Percentiles rank a stretch among this genome's conserved stretches.
phyloP scores from a whole-genome alignment of 2,888 invertebrate genomes.

The Tetanocera ferruginea region DNA sequence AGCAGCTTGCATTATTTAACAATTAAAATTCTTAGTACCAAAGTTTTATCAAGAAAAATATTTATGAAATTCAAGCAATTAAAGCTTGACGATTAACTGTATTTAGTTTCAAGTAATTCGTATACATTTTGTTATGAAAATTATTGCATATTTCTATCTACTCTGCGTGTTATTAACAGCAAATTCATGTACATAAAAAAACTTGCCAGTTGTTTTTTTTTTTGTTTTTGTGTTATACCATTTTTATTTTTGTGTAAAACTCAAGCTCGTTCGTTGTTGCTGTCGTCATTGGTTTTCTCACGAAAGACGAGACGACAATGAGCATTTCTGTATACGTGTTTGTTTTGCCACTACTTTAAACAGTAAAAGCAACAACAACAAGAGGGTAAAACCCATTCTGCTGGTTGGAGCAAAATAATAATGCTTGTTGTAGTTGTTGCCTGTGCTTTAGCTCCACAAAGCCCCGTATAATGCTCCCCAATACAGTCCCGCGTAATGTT shows the following conservation, averaged over 20 bases:
- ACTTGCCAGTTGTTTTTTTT: neutral
- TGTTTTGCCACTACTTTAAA: constrained; percentile 8
- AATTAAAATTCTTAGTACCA: no score
- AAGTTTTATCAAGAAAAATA: no score
- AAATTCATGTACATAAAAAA: neutral
- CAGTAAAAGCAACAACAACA: neutral
- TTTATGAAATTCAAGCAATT: no score
- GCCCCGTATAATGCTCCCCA: no score
- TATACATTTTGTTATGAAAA: no score
- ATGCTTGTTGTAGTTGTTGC: neutral
- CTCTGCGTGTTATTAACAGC: no score
- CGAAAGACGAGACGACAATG: constrained; percentile 21
- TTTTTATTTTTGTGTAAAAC: neutral
- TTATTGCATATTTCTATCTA: no score
- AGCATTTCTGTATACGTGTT: constrained; percentile 39
- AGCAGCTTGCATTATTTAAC: no score
- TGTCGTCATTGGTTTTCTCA: constrained; percentile 16
- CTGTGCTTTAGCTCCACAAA: neutral
- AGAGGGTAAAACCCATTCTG: constrained; percentile 1
- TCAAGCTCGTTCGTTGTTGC: neutral
- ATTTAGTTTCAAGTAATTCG: no score
- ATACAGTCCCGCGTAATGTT: no score
- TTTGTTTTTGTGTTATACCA: neutral
- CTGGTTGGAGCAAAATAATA: neutral
- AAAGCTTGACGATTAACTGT: no score